A percentile compares a stretch with the other conserved stretches of the same genome.
Conservation (phyloP, 2,797 vertebrate genomes). For the Sternarchorhynchus goeldii region DNA sequence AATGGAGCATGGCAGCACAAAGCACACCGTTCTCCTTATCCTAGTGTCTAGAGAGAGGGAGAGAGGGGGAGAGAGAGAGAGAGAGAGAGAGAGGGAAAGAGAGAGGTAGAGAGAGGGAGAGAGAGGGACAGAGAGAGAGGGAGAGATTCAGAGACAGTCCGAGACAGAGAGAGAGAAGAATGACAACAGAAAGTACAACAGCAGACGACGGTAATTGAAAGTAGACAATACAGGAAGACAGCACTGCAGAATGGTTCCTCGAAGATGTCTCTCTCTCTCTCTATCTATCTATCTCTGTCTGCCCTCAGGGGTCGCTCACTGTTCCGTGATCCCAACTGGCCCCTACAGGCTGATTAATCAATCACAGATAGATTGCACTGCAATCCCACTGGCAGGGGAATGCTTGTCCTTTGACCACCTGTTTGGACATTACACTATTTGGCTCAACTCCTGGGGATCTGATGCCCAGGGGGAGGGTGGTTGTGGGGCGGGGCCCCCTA, state of each 20-base stretch:
- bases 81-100: slow-evolving; percentile 52
- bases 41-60: slow-evolving; percentile 18
- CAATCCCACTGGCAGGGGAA: too few species aligned
- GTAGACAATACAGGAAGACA: background rate
- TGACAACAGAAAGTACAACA: slow-evolving; percentile 32
- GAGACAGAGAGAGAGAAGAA: slow-evolving; percentile 49
- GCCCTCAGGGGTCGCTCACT: background rate
- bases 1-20: slow-evolving; percentile 51
- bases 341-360: background rate
- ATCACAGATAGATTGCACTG: background rate
- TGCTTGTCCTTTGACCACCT: too few species aligned
- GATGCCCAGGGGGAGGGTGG: too few species aligned
- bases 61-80: slow-evolving; percentile 20
- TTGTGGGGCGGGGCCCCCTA: too few species aligned
- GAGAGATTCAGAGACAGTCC: background rate
- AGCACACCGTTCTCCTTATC: slow-evolving; percentile 47
- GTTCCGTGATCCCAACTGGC: background rate
- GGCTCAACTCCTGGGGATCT: too few species aligned
- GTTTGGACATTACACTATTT: too few species aligned
- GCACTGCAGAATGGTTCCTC: background rate
- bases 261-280: slow-evolving; percentile 11
- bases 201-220: background rate
- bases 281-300: background rate
- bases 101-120: slow-evolving; percentile 48
- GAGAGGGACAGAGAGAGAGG: slow-evolving; percentile 49